phyloP scores from a whole-genome alignment of 2,888 invertebrate species.

The Patella ulyssiponensis region DNA sequence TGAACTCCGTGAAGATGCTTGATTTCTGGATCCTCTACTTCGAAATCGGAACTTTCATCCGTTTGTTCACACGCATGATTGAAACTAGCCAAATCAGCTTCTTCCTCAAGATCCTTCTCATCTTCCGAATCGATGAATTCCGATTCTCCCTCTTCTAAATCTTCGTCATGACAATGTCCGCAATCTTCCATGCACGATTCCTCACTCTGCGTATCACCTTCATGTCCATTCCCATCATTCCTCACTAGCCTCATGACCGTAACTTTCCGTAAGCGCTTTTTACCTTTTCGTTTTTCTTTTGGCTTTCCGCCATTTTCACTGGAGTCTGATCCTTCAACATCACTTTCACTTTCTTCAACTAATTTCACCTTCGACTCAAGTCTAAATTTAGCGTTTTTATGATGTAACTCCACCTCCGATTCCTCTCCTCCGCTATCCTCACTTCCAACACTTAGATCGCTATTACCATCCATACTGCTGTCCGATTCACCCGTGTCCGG shows the following conservation, averaged over 20 bases:
- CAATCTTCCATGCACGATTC: slow-evolving; percentile 35
- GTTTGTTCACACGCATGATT: slow-evolving; percentile 43
- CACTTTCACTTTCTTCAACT: slow-evolving; percentile 56
- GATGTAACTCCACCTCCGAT: neutral
- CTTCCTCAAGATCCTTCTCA: slow-evolving; percentile 52
- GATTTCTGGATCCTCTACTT: slow-evolving; percentile 45
- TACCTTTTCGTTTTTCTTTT: slow-evolving; percentile 26
- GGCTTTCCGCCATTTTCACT: slow-evolving; percentile 41
- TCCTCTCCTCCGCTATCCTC: slow-evolving; percentile 50
- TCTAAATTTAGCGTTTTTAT: neutral
- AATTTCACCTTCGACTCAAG: slow-evolving; percentile 20
- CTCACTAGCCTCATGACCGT: slow-evolving; percentile 18
- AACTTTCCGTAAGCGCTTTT: slow-evolving; percentile 23
- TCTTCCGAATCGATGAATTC: slow-evolving; percentile 61
- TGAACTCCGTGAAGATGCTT: slow-evolving; percentile 35
- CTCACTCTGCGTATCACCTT: slow-evolving; percentile 21
- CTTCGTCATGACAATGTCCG: slow-evolving; percentile 39
- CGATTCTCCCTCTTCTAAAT: slow-evolving; percentile 45
- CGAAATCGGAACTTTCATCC: slow-evolving; percentile 61
- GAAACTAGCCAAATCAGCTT: slow-evolving; percentile 27
- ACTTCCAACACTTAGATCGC: slow-evolving; percentile 66
- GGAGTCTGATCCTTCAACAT: slow-evolving; percentile 51
- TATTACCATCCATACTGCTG: slow-evolving; percentile 50
- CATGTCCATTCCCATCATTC: neutral
- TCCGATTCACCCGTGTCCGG: slow-evolving; percentile 38